These are phyloP conservation scores for Gisinianus flammeolus DNA, from an alignment of 2,888 invertebrate genomes.

Conservation along the genomic window DNA sequence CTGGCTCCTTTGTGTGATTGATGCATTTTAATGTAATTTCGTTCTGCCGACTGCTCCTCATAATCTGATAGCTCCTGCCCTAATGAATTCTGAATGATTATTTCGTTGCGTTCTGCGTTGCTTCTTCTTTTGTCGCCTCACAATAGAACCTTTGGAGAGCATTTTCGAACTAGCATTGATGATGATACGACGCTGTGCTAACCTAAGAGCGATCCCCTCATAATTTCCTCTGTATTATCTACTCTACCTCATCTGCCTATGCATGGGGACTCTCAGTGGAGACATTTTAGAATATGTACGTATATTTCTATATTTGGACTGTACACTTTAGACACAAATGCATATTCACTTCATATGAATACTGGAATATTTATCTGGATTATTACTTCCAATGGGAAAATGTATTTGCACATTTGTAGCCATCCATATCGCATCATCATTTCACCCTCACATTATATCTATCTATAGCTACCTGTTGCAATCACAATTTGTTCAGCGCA, in stretches of 20 bases:
- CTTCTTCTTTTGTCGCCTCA: constrained; percentile 43
- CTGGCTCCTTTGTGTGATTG: constrained; percentile 41
- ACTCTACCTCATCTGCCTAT: not conserved
- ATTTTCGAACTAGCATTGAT: not conserved
- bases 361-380: too few species aligned
- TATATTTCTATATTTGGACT: too few species aligned
- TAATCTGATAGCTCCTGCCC: constrained; percentile 52
- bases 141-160: constrained; percentile 33
- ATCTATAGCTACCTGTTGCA: too few species aligned
- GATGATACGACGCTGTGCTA: not conserved
- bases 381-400: too few species aligned
- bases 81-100: constrained; percentile 54
- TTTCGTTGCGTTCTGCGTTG: constrained; percentile 38
- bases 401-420: too few species aligned
- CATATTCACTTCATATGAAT: too few species aligned
- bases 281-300: too few species aligned
- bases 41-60: constrained; percentile 52
- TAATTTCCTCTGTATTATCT: not conserved
- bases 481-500: too few species aligned
- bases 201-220: too few species aligned
- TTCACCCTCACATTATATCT: too few species aligned
- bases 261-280: not conserved
- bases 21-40: constrained; percentile 54
- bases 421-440: too few species aligned
- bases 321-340: too few species aligned